Evolutionary conservation across 2,113 vertebrate species (phyloP).

Genomic region (Megatriorchis doriae): DNA sequence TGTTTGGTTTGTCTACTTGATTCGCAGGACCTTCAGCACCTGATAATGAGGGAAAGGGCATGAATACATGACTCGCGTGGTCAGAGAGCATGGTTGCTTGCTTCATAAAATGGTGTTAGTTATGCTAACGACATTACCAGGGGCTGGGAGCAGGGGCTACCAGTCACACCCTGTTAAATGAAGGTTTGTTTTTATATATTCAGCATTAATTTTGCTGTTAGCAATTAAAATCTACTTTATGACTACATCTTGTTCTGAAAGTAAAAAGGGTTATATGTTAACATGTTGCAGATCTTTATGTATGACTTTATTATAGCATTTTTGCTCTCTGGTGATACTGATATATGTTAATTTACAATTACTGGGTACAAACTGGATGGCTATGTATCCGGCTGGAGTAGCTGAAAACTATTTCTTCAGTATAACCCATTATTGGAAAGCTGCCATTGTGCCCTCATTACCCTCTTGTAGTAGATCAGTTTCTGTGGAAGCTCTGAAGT

Average conservation of each 20-base stretch:
- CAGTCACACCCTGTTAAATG: not conserved
- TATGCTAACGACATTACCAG: not conserved
- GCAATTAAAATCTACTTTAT: not conserved
- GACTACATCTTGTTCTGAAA: not conserved
- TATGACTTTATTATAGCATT: not conserved
- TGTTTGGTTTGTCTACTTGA: not conserved
- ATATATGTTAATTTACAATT: not conserved
- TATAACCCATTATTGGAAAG: not conserved
- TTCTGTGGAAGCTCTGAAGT: not conserved
- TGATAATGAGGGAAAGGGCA: not conserved
- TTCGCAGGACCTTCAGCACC: not conserved
- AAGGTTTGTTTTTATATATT: not conserved
- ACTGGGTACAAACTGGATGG: not conserved
- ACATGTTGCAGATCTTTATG: not conserved
- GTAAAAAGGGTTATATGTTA: not conserved
- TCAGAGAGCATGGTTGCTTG: not conserved
- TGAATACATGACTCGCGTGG: accelerated
- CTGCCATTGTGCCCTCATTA: not conserved
- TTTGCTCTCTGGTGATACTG: not conserved
- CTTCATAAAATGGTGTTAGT: not conserved
- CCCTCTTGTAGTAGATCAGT: not conserved
- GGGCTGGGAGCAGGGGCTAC: not conserved
- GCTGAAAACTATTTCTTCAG: not conserved
- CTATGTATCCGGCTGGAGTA: not conserved
- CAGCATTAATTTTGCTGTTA: not conserved